Percentiles rank a stretch among this genome's conserved stretches.
These are phyloP conservation scores for Melanocharis versteri DNA, from an alignment of 2,113 vertebrate genomes.

Conservation along the genomic window DNA sequence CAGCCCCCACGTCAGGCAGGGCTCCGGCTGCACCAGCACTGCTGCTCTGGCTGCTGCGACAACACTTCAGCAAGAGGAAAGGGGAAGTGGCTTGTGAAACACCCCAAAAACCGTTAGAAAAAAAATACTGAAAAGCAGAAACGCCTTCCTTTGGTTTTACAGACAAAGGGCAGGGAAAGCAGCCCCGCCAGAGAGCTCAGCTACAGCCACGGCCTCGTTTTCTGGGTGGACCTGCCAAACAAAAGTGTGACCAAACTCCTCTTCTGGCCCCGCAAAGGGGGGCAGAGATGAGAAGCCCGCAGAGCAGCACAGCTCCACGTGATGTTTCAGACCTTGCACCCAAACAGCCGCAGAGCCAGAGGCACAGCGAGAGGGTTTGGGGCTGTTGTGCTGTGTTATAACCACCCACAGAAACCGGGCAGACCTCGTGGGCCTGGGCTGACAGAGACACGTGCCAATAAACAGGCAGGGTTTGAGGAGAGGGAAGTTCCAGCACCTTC, in stretches of 20 bases:
- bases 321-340: not conserved
- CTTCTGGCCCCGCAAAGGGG: not conserved
- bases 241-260: not conserved
- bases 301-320: not conserved
- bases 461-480: not conserved
- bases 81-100: slow-evolving; percentile 35
- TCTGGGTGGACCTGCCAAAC: fast-evolving
- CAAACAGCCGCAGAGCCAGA: not conserved
- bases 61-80: not conserved
- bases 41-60: not conserved
- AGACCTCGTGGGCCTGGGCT: not conserved
- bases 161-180: not conserved
- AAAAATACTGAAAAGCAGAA: not conserved
- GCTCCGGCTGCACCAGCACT: fast-evolving
- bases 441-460: fast-evolving
- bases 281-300: not conserved
- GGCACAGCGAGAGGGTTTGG: not conserved
- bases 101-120: not conserved
- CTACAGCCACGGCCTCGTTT: not conserved
- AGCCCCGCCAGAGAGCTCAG: not conserved
- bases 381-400: not conserved
- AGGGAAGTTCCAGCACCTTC: not conserved
- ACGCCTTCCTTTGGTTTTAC: not conserved
- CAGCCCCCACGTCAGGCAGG: not conserved
- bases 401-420: not conserved